Conservation (phyloP, 2,888 invertebrate species). For the Coecobrya sp. region DNA sequence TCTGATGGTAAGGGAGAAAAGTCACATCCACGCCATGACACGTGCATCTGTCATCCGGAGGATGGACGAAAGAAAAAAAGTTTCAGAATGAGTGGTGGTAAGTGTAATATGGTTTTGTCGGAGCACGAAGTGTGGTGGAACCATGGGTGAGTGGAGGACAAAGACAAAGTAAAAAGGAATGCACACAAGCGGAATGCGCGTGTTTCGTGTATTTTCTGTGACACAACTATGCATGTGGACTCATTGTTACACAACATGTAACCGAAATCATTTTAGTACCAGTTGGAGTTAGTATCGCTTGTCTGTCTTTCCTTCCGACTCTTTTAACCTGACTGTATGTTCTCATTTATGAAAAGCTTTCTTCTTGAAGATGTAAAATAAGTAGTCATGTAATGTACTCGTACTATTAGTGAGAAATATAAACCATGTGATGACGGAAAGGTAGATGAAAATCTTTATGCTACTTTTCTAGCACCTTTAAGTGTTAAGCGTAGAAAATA, state of each 20-base stretch:
- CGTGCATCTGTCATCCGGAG: constrained; percentile 80
- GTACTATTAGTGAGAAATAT: too few species aligned
- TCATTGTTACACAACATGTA: too few species aligned
- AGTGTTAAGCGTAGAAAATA: too few species aligned
- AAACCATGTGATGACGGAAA: too few species aligned
- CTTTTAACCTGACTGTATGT: too few species aligned
- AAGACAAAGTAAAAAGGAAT: constrained; percentile 39
- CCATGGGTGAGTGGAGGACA: constrained; percentile 34
- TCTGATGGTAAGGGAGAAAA: constrained; percentile 12
- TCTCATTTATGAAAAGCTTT: too few species aligned
- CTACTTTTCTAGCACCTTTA: too few species aligned
- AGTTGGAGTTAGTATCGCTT: background rate
- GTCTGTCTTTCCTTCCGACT: too few species aligned
- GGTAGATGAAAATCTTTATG: too few species aligned
- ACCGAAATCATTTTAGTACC: background rate
- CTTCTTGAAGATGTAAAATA: too few species aligned
- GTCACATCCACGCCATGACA: constrained; percentile 70
- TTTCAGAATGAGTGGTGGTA: background rate
- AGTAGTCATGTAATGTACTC: too few species aligned
- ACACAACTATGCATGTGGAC: background rate
- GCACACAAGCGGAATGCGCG: constrained; percentile 35
- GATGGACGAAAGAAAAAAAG: constrained; percentile 57
- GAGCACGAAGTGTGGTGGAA: constrained; percentile 38
- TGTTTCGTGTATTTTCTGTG: constrained; percentile 30
- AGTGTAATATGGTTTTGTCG: background rate